A percentile compares a stretch with the other conserved stretches of the same genome.
phyloP scores from a whole-genome alignment of 2,113 vertebrate genomes.

The Brachionichthys hirsutus region DNA sequence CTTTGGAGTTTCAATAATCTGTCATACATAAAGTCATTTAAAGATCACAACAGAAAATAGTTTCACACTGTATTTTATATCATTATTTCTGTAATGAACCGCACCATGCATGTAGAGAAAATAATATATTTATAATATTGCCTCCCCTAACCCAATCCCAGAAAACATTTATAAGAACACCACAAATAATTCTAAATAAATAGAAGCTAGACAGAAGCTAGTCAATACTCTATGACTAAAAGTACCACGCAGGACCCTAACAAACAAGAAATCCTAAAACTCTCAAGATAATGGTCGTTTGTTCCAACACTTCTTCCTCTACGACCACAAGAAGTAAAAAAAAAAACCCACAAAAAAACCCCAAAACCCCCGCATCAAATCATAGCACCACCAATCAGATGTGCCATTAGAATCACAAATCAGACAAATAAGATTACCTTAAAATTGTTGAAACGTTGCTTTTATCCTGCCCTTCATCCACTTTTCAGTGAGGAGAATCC shows the following conservation, averaged over 20 bases:
- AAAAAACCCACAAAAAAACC: neutral
- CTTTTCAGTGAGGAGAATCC: conserved; percentile 51
- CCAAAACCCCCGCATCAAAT: too few relatives aligned
- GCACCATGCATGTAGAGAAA: too few relatives aligned
- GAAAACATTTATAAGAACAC: too few relatives aligned
- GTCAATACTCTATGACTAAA: too few relatives aligned
- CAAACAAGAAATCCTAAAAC: neutral
- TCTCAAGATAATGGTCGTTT: too few relatives aligned
- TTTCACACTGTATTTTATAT: too few relatives aligned
- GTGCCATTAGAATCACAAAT: neutral
- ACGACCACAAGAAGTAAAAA: neutral
- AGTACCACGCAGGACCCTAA: neutral
- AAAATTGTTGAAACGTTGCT: neutral
- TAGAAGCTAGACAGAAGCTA: neutral
- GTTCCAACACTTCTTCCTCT: neutral
- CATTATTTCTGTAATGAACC: too few relatives aligned
- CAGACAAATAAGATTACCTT: conserved; percentile 45
- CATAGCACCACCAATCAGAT: neutral
- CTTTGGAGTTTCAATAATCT: too few relatives aligned
- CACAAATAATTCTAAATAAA: neutral
- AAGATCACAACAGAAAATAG: too few relatives aligned
- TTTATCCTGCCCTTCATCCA: conserved; percentile 35
- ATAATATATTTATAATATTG: too few relatives aligned
- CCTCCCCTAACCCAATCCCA: too few relatives aligned
- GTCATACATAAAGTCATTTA: too few relatives aligned